Evolutionary conservation across 2,888 invertebrate genomes (phyloP).

Genomic region (Ormyrus thymus): DNA sequence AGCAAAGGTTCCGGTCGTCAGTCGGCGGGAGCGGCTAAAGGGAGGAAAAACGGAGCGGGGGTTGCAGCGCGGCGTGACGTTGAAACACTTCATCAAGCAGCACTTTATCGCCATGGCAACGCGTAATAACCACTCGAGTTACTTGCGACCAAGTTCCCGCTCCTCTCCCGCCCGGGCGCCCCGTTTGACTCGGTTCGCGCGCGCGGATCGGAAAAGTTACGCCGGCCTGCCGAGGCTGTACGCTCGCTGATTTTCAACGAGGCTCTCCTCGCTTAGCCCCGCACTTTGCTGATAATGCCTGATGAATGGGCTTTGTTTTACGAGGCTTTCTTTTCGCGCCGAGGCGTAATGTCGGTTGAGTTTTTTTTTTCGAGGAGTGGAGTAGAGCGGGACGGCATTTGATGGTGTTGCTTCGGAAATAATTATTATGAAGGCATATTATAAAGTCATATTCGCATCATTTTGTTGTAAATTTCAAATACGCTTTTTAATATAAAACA

Average conservation of each 20-base stretch:
- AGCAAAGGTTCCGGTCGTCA: too few species aligned
- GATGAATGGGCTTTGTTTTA: constrained; percentile 33
- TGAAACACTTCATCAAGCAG: constrained; percentile 72
- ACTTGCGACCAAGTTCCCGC: constrained; percentile 32
- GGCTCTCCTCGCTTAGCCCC: constrained; percentile 31
- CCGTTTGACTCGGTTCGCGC: constrained; percentile 9
- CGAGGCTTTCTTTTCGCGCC: too few species aligned
- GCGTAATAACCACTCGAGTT: constrained; percentile 71
- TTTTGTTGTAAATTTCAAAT: too few species aligned
- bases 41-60: constrained; percentile 31
- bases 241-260: constrained; percentile 49
- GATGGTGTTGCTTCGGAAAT: too few species aligned
- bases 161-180: constrained; percentile 24
- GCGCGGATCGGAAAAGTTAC: constrained; percentile 51
- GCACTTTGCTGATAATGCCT: constrained; percentile 28
- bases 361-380: too few species aligned
- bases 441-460: too few species aligned
- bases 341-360: too few species aligned
- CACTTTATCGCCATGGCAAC: constrained; percentile 74
- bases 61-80: constrained; percentile 58
- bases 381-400: too few species aligned
- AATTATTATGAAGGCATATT: too few species aligned
- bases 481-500: too few species aligned
- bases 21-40: constrained; percentile 30
- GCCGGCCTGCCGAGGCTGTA: neutral